Evolutionary conservation across 2,888 invertebrate species (phyloP).

Genomic region (Hofmannophila pseudospretella): DNA sequence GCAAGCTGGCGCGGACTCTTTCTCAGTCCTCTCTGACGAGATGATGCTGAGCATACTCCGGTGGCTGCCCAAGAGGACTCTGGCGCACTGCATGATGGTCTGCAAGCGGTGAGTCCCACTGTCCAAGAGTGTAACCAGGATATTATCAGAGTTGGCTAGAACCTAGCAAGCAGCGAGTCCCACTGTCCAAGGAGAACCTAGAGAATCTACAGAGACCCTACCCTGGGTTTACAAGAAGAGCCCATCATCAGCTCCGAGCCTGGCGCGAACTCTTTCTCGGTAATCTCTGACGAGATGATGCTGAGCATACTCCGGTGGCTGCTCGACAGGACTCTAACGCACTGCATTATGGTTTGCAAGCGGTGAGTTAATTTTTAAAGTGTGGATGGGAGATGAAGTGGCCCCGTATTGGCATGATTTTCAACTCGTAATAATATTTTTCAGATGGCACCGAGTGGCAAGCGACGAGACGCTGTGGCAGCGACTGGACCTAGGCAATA

Average conservation of each 20-base stretch:
- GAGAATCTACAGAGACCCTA: too few relatives aligned
- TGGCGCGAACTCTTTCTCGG: slow-evolving; percentile 79
- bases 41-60: slow-evolving; percentile 89
- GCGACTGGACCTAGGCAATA: slow-evolving; percentile 86
- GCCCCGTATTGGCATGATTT: too few relatives aligned
- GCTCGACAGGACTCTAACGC: slow-evolving; percentile 85
- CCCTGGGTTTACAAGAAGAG: slow-evolving; percentile 29
- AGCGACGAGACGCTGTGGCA: slow-evolving; percentile 93
- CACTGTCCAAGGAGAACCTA: too few relatives aligned
- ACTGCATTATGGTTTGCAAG: slow-evolving; percentile 85
- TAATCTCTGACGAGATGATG: slow-evolving; percentile 91
- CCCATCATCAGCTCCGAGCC: slow-evolving; percentile 21
- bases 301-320: slow-evolving; percentile 89
- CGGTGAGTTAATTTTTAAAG: too few relatives aligned
- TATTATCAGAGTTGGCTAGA: too few relatives aligned
- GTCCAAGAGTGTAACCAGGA: too few relatives aligned
- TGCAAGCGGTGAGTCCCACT: slow-evolving; percentile 80
- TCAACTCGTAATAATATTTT: too few relatives aligned
- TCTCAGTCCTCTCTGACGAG: slow-evolving; percentile 89
- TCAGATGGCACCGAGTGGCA: slow-evolving; percentile 86
- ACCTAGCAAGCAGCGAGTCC: too few relatives aligned
- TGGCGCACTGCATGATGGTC: slow-evolving; percentile 84
- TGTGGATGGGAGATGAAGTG: too few relatives aligned
- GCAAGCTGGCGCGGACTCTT: slow-evolving; percentile 69
- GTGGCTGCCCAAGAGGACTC: slow-evolving; percentile 87